Base-by-base conservation (phyloP, 1,140 invertebrate genomes). In the Drosophila kohkoa region DNA sequence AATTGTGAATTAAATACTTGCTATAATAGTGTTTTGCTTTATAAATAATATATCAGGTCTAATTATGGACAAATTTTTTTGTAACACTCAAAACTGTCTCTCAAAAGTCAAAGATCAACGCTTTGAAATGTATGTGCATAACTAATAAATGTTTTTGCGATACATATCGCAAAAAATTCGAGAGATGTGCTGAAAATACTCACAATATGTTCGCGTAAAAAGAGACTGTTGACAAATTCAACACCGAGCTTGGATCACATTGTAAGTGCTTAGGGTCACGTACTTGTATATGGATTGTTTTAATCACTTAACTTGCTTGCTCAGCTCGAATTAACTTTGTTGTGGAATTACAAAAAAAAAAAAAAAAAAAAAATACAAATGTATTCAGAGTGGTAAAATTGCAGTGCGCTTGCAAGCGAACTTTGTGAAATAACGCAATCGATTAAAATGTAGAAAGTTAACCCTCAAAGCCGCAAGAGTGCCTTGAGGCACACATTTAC, bases 101-200 rank as follows among this genome's bases (percentile, higher is more conserved):
- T 28, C 43, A 49, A 32, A 49, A 58, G 63, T 15, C 48, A 73
- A 38, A 73, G 64, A 68, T 68, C 64, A 73, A 59, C 32, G 41
- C 35, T 59, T 51, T 58, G 35, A 41, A 46, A 60, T 68, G 43
- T 67, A 67, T 73, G 64, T 46, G 48, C 54, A 73, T 59, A 67
- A 25, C 15, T 58, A 67, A 51, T 35, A 72, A 72, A 30, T 52
- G 46, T 32, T 11, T 5, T 11, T 3, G n/a, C 30, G 48, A 59
- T 67, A 63, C 59, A 54, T 70, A 70, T 55, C 63, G 35, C 8
- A 30, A 11, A 20, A n/a, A 15, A 46, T 11, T 5, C 13, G 20
- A 25, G 20, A 13, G 15, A 41, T n/a, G 7, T 41, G 38, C 38
- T 32, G 3, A 25, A 4, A 59, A 48, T 48, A 48, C 46, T 48